Evolutionary conservation across 1,140 invertebrate genomes (phyloP).

Genomic region (Drosophila lowei): DNA sequence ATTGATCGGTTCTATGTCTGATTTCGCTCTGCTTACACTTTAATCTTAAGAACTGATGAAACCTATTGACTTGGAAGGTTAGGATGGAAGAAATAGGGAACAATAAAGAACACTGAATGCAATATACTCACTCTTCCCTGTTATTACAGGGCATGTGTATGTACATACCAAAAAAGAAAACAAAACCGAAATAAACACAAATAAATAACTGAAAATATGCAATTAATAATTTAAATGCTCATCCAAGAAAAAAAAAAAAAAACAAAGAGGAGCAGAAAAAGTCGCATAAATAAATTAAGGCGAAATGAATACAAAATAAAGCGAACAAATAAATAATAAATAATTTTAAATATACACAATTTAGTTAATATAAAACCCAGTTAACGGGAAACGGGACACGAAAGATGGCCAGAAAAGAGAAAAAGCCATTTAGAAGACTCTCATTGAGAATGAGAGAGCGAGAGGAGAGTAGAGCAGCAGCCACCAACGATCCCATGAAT

Average conservation of each 20-base stretch:
- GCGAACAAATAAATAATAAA: constrained; percentile 46
- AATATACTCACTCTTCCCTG: background rate
- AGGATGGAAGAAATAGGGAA: background rate
- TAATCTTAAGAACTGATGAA: too few species aligned
- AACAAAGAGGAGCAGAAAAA: constrained; percentile 24
- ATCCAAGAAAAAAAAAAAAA: constrained; percentile 11
- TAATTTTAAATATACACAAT: constrained; percentile 52
- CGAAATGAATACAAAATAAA: constrained; percentile 56
- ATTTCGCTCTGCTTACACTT: too few species aligned
- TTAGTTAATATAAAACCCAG: constrained; percentile 77
- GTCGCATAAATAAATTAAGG: constrained; percentile 65
- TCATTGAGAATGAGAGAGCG: constrained; percentile 32
- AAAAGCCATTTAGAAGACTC: constrained; percentile 60
- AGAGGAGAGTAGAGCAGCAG: constrained; percentile 5
- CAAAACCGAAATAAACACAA: constrained; percentile 14
- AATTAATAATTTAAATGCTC: constrained; percentile 75
- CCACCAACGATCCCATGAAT: constrained; percentile 60
- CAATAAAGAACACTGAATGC: background rate
- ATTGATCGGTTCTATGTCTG: too few species aligned
- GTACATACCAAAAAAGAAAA: too few species aligned
- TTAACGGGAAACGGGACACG: constrained; percentile 55
- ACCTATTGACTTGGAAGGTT: too few species aligned
- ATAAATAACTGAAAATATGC: constrained; percentile 46
- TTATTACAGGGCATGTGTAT: too few species aligned
- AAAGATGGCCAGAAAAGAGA: constrained; percentile 38